Evolutionary conservation across 2,888 invertebrate genomes (phyloP).

Genomic region (Agriotes lineatus): DNA sequence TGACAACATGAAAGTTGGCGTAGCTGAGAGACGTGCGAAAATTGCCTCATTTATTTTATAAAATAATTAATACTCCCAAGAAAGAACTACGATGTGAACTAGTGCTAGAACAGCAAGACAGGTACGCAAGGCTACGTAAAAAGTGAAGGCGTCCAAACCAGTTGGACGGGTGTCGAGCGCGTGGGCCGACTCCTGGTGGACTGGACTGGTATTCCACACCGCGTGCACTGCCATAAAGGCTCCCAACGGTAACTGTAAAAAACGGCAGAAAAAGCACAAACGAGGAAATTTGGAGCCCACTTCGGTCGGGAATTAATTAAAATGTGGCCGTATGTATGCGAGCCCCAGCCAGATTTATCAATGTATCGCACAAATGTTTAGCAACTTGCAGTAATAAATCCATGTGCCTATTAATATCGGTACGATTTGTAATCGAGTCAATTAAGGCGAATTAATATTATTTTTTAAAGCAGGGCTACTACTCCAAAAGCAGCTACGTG

Average conservation of each 20-base stretch:
- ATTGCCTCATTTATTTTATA: slow-evolving; percentile 37
- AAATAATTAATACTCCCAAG: slow-evolving; percentile 44
- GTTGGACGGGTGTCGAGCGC: slow-evolving; percentile 67
- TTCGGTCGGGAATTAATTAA: too few species aligned
- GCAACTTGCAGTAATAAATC: too few species aligned
- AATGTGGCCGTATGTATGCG: too few species aligned
- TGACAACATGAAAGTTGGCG: too few species aligned
- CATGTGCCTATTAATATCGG: too few species aligned
- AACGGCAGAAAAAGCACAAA: slow-evolving; percentile 5
- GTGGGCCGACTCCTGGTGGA: slow-evolving; percentile 64
- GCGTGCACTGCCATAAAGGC: slow-evolving; percentile 34
- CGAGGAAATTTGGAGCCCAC: slow-evolving; percentile 28
- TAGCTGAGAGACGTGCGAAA: slow-evolving; percentile 35
- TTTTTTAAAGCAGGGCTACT: too few species aligned
- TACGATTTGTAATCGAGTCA: too few species aligned
- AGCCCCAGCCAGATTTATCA: too few species aligned
- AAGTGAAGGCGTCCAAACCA: slow-evolving; percentile 68
- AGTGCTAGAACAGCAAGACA: slow-evolving; percentile 46
- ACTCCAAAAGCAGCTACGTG: too few species aligned
- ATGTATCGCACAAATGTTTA: too few species aligned
- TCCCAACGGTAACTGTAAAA: slow-evolving; percentile 36
- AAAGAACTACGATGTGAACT: slow-evolving; percentile 49
- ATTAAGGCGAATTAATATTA: too few species aligned
- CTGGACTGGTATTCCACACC: slow-evolving; percentile 46
- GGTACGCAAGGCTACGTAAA: slow-evolving; percentile 57